These are phyloP conservation scores for Brachionus rubens DNA, from an alignment of 1,140 invertebrate species.

Conservation along the genomic window DNA sequence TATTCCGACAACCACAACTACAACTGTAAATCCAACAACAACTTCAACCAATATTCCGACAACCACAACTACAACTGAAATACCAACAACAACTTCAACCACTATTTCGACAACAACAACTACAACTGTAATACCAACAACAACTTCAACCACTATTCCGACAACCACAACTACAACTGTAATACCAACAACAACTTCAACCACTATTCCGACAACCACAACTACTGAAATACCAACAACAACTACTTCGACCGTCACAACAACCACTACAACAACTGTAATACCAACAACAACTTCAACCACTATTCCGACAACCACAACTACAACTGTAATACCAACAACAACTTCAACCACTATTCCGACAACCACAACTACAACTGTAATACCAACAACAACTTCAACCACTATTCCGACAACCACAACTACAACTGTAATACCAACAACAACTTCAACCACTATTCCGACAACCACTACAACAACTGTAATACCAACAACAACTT, in stretches of 20 bases:
- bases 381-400: not conserved
- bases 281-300: not conserved
- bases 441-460: not conserved
- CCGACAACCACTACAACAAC: not conserved
- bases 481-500: not conserved
- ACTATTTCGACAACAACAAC: not conserved
- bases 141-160: not conserved
- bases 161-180: not conserved
- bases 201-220: not conserved
- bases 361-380: not conserved
- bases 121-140: not conserved
- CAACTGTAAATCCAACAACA: not conserved
- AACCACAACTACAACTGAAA: not conserved
- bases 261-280: not conserved
- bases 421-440: not conserved
- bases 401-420: not conserved
- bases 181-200: not conserved
- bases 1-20: not conserved
- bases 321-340: not conserved
- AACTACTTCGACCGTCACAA: not conserved
- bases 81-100: not conserved
- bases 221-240: not conserved
- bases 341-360: not conserved
- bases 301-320: not conserved
- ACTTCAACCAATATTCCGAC: not conserved